A percentile compares a stretch with the other conserved stretches of the same genome.
Conservation (phyloP, 1,140 invertebrate genomes). For the Rhopalosiphum maidis region DNA sequence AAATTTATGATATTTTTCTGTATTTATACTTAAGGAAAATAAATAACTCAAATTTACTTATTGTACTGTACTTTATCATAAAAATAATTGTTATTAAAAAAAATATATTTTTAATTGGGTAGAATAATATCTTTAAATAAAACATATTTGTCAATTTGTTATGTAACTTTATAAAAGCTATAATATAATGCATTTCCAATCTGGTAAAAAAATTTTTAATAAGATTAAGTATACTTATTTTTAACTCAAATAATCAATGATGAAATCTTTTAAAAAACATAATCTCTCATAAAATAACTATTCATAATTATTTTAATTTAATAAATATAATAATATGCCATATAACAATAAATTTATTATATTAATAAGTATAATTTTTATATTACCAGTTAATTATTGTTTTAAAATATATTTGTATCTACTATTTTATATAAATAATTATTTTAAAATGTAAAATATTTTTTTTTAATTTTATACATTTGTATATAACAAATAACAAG, state of each 20-base stretch:
- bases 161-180: not conserved
- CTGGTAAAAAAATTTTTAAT: not conserved
- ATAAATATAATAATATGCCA: not conserved
- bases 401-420: not conserved
- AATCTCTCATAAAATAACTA: not conserved
- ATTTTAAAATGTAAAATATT: not conserved
- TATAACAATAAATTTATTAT: not conserved
- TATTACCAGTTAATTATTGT: not conserved
- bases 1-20: not conserved
- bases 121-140: not conserved
- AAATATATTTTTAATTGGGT: no score
- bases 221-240: not conserved
- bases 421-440: not conserved
- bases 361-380: not conserved
- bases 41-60: not conserved
- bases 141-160: not conserved
- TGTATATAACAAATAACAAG: not conserved
- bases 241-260: no score
- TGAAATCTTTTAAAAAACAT: not conserved
- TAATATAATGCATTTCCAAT: not conserved
- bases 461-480: not conserved
- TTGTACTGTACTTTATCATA: not conserved
- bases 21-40: not conserved
- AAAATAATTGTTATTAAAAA: not conserved
- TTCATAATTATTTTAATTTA: not conserved